Conservation (phyloP, 2,888 invertebrate species). For the Cheilosia impressa region DNA sequence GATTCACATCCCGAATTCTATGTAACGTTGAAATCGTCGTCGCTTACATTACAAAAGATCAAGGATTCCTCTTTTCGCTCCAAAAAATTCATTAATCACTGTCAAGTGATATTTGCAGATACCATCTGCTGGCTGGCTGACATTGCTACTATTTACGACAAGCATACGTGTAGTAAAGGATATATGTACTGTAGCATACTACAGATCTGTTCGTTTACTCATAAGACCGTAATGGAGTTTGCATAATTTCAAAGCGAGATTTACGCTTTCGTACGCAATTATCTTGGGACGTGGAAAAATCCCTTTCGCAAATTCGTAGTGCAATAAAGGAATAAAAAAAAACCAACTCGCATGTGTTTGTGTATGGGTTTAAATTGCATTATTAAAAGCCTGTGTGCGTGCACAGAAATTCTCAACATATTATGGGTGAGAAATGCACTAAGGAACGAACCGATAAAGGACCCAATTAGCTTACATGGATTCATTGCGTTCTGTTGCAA, state of each 20-base stretch:
- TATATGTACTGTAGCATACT: slow-evolving; percentile 13
- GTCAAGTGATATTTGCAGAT: slow-evolving; percentile 76
- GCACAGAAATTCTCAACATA: slow-evolving; percentile 7
- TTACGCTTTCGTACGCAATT: slow-evolving; percentile 73
- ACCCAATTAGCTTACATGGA: slow-evolving; percentile 69
- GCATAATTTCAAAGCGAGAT: slow-evolving; percentile 72
- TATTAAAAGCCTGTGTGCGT: slow-evolving; percentile 42
- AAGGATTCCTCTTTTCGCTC: slow-evolving; percentile 73
- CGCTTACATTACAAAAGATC: slow-evolving; percentile 74
- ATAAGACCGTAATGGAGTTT: slow-evolving; percentile 73
- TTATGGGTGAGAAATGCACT: slow-evolving; percentile 1
- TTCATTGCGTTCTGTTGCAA: slow-evolving; percentile 47
- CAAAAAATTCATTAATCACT: slow-evolving; percentile 76
- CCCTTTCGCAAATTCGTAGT: slow-evolving; percentile 45
- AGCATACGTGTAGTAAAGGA: background rate
- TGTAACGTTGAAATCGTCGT: slow-evolving; percentile 28
- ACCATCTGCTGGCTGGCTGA: slow-evolving; percentile 68
- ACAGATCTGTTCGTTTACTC: slow-evolving; percentile 46
- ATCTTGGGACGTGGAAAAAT: slow-evolving; percentile 73
- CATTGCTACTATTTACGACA: slow-evolving; percentile 60
- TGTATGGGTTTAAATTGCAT: slow-evolving; percentile 45
- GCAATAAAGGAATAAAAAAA: background rate
- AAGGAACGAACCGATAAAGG: slow-evolving; percentile 52
- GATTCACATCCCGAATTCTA: slow-evolving; percentile 51
- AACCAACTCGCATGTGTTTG: background rate